These are phyloP conservation scores for Thymelicus acteon DNA, from an alignment of 2,888 invertebrate species.

Conservation along the genomic window DNA sequence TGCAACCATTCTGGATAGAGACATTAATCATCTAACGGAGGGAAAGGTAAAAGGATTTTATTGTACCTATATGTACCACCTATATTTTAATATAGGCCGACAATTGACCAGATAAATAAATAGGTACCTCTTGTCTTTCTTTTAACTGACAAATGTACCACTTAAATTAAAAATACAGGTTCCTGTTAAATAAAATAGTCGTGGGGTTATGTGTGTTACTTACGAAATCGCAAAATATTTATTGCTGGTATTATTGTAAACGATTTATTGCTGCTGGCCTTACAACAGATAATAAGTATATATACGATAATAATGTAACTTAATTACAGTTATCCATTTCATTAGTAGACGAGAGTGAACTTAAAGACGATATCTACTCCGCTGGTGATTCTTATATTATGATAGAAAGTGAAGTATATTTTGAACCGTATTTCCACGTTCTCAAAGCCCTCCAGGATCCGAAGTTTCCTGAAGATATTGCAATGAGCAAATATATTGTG, in stretches of 20 bases:
- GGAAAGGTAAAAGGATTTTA: slow-evolving; percentile 59
- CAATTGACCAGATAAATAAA: too few relatives aligned
- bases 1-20: slow-evolving; percentile 87
- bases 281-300: too few relatives aligned
- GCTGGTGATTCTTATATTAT: slow-evolving; percentile 74
- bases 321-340: slow-evolving; percentile 63
- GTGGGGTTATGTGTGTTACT: too few relatives aligned
- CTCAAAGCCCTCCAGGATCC: slow-evolving; percentile 87
- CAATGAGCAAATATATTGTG: slow-evolving; percentile 89
- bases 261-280: too few relatives aligned
- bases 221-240: too few relatives aligned
- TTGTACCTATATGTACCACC: too few relatives aligned
- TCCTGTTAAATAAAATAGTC: too few relatives aligned
- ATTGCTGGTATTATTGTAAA: too few relatives aligned
- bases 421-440: slow-evolving; percentile 91
- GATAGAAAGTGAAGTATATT: slow-evolving; percentile 92
- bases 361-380: slow-evolving; percentile 50
- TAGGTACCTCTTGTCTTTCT: too few relatives aligned
- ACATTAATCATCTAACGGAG: slow-evolving; percentile 57
- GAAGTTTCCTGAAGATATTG: slow-evolving; percentile 80
- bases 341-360: slow-evolving; percentile 49
- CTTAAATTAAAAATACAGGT: too few relatives aligned
- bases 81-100: too few relatives aligned
- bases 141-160: too few relatives aligned
- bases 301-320: background rate